Evolutionary conservation across 2,888 invertebrate genomes (phyloP).

Genomic region (Nymphalis urticae): DNA sequence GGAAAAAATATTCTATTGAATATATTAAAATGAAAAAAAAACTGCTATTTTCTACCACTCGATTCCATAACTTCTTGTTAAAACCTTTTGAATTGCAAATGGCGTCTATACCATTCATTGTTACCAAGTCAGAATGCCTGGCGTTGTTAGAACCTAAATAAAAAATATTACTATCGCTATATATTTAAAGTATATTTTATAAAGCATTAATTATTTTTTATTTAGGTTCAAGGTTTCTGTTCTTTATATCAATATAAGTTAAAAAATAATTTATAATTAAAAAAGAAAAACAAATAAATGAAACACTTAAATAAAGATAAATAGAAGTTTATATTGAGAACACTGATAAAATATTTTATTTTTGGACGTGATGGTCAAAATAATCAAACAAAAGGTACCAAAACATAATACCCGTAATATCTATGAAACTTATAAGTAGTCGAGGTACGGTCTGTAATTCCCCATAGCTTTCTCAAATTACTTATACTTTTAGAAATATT

Average conservation of each 20-base stretch:
- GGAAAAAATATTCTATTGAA: too few relatives aligned
- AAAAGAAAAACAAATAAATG: too few relatives aligned
- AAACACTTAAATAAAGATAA: too few relatives aligned
- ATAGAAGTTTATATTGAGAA: too few relatives aligned
- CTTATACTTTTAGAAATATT: background rate
- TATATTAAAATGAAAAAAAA: too few relatives aligned
- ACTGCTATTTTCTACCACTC: background rate
- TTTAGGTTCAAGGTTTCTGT: too few relatives aligned
- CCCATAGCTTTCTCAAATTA: background rate
- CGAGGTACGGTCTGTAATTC: background rate
- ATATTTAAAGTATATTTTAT: too few relatives aligned
- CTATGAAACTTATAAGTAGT: background rate
- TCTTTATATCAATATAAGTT: too few relatives aligned
- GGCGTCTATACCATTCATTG: background rate
- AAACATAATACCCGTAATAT: background rate
- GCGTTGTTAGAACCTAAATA: background rate
- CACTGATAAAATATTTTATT: background rate
- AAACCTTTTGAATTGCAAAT: constrained; percentile 3
- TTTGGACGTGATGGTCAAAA: background rate
- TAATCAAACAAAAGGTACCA: background rate
- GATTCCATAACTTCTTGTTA: background rate
- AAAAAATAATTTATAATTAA: too few relatives aligned
- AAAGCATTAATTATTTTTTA: too few relatives aligned
- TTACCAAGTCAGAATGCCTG: background rate
- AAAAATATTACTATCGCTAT: background rate